Evolutionary conservation across 2,113 vertebrate genomes (phyloP).

Genomic region (Semnornis frantzii): DNA sequence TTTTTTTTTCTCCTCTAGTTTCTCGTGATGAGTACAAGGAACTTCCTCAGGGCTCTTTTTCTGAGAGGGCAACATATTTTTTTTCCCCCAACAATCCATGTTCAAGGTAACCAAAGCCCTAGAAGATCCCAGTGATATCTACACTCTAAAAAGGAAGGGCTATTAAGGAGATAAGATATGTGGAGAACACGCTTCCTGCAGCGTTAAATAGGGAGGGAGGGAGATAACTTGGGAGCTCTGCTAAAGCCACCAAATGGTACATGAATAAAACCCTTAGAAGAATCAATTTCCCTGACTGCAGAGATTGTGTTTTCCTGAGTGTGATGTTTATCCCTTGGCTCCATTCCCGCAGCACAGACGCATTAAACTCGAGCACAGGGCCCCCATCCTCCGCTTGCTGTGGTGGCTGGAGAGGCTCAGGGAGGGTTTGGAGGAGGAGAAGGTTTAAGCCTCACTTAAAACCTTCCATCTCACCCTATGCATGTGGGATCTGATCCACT

Average conservation of each 20-base stretch:
- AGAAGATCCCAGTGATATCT: conserved; percentile 11
- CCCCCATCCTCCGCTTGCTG: neutral
- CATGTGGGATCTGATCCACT: rapidly evolving
- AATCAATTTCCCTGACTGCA: conserved; percentile 33
- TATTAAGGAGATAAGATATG: conserved; percentile 49
- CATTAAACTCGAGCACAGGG: neutral
- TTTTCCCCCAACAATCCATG: neutral
- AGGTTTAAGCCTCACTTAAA: neutral
- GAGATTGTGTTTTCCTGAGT: conserved; percentile 16
- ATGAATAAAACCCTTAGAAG: conserved; percentile 26
- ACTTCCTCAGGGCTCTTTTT: neutral
- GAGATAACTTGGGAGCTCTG: conserved; percentile 41
- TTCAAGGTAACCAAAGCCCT: neutral
- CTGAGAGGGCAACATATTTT: neutral
- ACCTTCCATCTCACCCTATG: rapidly evolving
- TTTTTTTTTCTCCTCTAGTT: neutral
- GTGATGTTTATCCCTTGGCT: conserved; percentile 15
- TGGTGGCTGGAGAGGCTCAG: neutral
- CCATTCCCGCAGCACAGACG: neutral
- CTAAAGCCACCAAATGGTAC: conserved; percentile 11
- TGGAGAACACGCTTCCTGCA: conserved; percentile 11
- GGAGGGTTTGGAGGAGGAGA: neutral
- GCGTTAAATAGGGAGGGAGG: conserved; percentile 1
- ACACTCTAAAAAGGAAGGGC: conserved; percentile 23
- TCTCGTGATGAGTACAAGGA: neutral